Evolutionary conservation across 2,113 vertebrate species (phyloP), one percentile per base, ranked within the genome.

Genomic region (Podocnemis expansa): DNA sequence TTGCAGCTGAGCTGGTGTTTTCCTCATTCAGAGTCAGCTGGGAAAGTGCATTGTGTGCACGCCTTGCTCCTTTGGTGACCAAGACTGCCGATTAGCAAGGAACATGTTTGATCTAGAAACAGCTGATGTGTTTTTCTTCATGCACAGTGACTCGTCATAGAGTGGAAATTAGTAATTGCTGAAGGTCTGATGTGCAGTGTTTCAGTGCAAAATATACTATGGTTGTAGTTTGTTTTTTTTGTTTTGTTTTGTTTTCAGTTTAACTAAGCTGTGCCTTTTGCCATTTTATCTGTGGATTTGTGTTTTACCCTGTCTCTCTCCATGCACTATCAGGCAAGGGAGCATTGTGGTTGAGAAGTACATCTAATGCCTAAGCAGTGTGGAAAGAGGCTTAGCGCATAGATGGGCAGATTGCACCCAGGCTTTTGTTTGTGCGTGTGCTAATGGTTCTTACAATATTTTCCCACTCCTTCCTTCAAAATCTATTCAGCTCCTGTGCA

Each of bases 1-100:
- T 93, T 84, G 94, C 96, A 94, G 70, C 58, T 56, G 79, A 80
- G 93, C 80, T 80, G 93, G 81, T 91, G 91, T 47, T 97, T 89
- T 93, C 87, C 90, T 38, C 78, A 3, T 14, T 89, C 87, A 89
- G 91, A 89, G 91, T 52, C 87, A 94, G 86, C 89, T 89, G 89
- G 81, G n/a, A 56, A 82, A 80, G 22, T 78, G 89, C 86, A 31
- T 2, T 67, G 41, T 91, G 34, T 92, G 79, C 51, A 83, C 27
- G 80, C 78, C 80, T 81, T 91, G 82, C 88, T 84, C 78, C 56
- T 90, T 89, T 84, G 78, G 56, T 87, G 82, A 63, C 91, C 96
- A 58, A 73, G 21, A 11, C 86, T 95, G 84, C 92, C 83, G 84
- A 93, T 85, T 90, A 86, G 41, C 83, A 82, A 94, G 43, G 88